These are phyloP conservation scores for Microtus oregoni DNA, from an alignment of 2,113 vertebrate genomes.

Conservation along the genomic window DNA sequence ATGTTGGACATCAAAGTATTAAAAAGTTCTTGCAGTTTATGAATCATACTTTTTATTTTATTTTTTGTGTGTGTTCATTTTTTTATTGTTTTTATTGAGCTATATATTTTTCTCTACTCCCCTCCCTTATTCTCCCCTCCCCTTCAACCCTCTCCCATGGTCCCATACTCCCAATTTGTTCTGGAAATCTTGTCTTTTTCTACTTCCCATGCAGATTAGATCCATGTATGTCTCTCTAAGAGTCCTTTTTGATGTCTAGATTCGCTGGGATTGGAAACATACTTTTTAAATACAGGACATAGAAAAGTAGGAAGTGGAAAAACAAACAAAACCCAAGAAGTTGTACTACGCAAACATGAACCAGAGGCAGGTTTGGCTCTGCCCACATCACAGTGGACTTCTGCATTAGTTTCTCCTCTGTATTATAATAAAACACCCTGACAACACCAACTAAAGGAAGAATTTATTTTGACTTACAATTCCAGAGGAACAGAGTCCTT, in stretches of 20 bases:
- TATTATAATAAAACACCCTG: neutral
- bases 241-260: too few relatives aligned
- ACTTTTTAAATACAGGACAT: slow-evolving; percentile 34
- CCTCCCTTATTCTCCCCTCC: too few relatives aligned
- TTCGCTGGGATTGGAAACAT: neutral
- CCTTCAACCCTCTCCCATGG: too few relatives aligned
- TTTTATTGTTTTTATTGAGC: too few relatives aligned
- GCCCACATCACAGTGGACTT: neutral
- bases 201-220: too few relatives aligned
- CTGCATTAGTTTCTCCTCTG: neutral
- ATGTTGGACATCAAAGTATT: neutral
- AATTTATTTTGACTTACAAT: neutral
- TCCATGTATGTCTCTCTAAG: too few relatives aligned
- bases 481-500: neutral
- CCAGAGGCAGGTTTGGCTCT: neutral
- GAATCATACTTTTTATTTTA: neutral
- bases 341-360: neutral
- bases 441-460: neutral
- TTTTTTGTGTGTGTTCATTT: too few relatives aligned
- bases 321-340: too few relatives aligned
- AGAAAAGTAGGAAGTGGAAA: neutral
- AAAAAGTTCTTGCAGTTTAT: neutral
- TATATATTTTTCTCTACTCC: too few relatives aligned
- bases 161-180: too few relatives aligned
- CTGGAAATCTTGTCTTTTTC: too few relatives aligned